Conservation (phyloP, 2,888 invertebrate species). For the Blastobasis adustella region DNA sequence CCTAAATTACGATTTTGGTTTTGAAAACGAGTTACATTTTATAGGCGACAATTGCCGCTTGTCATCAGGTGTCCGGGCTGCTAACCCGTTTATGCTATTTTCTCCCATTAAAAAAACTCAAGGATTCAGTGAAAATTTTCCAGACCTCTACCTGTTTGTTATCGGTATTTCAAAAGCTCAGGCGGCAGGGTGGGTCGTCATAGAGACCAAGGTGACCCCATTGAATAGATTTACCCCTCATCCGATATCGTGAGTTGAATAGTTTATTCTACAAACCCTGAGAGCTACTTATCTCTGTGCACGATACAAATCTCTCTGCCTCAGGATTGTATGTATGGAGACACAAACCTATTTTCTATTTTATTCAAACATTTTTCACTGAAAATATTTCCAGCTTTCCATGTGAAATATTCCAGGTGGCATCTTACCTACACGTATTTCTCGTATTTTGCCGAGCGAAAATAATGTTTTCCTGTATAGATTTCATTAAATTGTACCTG, state of each 20-base stretch:
- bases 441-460: too few relatives aligned
- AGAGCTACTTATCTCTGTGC: constrained; percentile 31
- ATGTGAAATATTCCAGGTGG: too few relatives aligned
- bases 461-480: too few relatives aligned
- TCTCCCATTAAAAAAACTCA: constrained; percentile 2
- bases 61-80: background rate
- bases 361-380: too few relatives aligned
- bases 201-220: constrained; percentile 53
- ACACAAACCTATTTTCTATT: too few relatives aligned
- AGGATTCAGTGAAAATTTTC: constrained; percentile 26
- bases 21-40: background rate
- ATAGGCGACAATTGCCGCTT: background rate
- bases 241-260: constrained; percentile 61
- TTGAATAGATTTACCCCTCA: constrained; percentile 57
- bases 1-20: too few relatives aligned
- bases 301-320: constrained; percentile 32
- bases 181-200: constrained; percentile 46
- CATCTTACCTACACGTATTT: too few relatives aligned
- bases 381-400: too few relatives aligned
- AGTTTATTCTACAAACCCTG: constrained; percentile 52
- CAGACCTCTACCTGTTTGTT: constrained; percentile 19
- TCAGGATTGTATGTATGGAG: too few relatives aligned
- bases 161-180: constrained; percentile 18
- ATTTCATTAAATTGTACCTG: too few relatives aligned
- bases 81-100: background rate